A percentile compares a stretch with the other conserved stretches of the same genome.
These are phyloP conservation scores for Lasioglossum vierecki DNA, from an alignment of 2,888 invertebrate genomes.

Conservation along the genomic window DNA sequence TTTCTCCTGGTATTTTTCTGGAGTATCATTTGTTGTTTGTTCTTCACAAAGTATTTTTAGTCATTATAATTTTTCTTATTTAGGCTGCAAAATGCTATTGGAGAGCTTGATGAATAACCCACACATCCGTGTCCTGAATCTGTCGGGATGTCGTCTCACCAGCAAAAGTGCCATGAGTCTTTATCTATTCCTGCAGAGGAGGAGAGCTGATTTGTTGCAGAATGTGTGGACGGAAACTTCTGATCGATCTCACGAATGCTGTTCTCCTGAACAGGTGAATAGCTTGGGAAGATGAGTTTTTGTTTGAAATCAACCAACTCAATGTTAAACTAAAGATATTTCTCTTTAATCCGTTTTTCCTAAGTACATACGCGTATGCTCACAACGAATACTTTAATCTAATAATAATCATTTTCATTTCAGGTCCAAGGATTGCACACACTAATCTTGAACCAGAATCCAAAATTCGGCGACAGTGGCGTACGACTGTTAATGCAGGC, in stretches of 20 bases:
- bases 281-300: not conserved
- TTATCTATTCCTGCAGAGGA: constrained; percentile 58
- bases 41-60: not conserved
- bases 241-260: constrained; percentile 10
- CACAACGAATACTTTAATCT: not conserved
- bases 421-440: constrained; percentile 64
- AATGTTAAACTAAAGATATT: no score
- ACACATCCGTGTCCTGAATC: constrained; percentile 56
- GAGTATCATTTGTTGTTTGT: not conserved
- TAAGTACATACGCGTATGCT: not conserved
- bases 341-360: not conserved
- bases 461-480: constrained; percentile 65
- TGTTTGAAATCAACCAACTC: no score
- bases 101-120: constrained; percentile 54
- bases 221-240: constrained; percentile 55
- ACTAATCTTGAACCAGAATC: constrained; percentile 68
- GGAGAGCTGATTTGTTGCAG: constrained; percentile 58
- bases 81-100: constrained; percentile 70
- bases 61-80: not conserved
- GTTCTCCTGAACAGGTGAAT: constrained; percentile 15
- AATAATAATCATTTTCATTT: constrained; percentile 10
- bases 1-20: not conserved
- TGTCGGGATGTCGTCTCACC: constrained; percentile 68
- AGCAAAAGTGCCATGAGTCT: constrained; percentile 49
- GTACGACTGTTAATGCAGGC: constrained; percentile 44